Percentiles rank a stretch among this genome's conserved stretches.
phyloP scores from a whole-genome alignment of 2,888 invertebrate species.

The Tricholauxania praeusta region DNA sequence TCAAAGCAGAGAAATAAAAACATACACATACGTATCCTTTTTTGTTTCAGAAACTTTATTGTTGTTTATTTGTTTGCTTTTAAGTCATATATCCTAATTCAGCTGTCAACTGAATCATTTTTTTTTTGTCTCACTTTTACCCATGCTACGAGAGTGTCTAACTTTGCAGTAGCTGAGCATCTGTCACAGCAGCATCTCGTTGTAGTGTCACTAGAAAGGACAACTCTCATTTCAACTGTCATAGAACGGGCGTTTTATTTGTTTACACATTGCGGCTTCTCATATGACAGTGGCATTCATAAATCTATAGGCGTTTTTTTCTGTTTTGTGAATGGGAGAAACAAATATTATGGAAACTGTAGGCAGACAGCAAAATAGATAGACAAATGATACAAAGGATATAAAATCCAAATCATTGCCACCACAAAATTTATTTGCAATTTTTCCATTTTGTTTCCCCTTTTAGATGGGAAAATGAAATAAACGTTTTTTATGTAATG shows the following conservation, averaged over 20 bases:
- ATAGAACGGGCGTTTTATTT: conserved; percentile 47
- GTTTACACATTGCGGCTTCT: conserved; percentile 55
- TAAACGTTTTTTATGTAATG: conserved; percentile 34
- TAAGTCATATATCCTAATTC: conserved; percentile 55
- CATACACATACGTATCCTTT: neutral
- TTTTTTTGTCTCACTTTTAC: conserved; percentile 46
- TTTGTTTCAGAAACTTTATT: neutral
- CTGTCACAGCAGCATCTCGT: conserved; percentile 23
- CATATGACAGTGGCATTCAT: conserved; percentile 14
- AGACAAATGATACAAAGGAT: conserved; percentile 36
- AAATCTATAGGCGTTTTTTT: conserved; percentile 58
- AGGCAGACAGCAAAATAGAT: conserved; percentile 40
- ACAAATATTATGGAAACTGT: neutral
- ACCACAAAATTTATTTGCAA: conserved; percentile 57
- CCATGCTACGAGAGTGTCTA: neutral
- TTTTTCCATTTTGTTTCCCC: conserved; percentile 49
- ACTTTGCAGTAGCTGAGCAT: conserved; percentile 28
- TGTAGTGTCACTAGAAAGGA: conserved; percentile 25
- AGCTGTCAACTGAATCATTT: conserved; percentile 65
- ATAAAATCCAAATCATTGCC: conserved; percentile 58
- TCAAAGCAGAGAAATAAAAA: conserved; percentile 24
- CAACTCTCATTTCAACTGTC: neutral
- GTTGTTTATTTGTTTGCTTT: conserved; percentile 42
- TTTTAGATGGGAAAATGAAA: neutral
- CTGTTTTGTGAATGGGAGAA: conserved; percentile 57